A percentile compares a stretch with the other conserved stretches of the same genome.
phyloP scores from a whole-genome alignment of 2,797 vertebrate genomes.

The Coranthus polyacanthus region DNA sequence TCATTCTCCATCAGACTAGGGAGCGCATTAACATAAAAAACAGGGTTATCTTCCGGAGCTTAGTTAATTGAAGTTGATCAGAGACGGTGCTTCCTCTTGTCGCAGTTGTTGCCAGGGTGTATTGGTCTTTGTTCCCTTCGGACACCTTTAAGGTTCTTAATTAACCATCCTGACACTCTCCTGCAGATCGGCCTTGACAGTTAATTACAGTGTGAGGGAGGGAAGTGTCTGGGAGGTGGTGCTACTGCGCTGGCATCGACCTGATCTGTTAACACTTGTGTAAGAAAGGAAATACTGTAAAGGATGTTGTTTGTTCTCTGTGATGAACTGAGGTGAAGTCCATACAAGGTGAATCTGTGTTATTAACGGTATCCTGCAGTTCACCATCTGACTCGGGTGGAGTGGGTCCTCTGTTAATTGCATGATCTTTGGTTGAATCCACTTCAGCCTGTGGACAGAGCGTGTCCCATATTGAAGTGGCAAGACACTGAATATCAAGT shows the following conservation, averaged over 20 bases:
- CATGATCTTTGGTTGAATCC: no score
- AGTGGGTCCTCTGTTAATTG: no score
- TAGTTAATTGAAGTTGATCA: constrained; percentile 85
- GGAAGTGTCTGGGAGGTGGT: constrained; percentile 47
- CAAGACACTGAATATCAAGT: no score
- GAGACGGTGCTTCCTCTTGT: constrained; percentile 69
- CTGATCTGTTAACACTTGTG: constrained; percentile 58
- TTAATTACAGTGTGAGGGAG: constrained; percentile 76
- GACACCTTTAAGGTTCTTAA: constrained; percentile 81
- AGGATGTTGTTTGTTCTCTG: constrained; percentile 35
- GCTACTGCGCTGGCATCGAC: constrained; percentile 20
- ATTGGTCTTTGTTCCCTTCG: constrained; percentile 76
- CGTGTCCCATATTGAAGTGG: no score
- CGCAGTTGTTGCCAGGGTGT: constrained; percentile 57
- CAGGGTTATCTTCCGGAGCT: constrained; percentile 64
- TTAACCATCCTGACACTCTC: constrained; percentile 75
- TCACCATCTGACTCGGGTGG: no score
- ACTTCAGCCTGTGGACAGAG: no score
- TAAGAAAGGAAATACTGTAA: constrained; percentile 27
- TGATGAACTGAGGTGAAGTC: constrained; percentile 49
- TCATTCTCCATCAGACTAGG: constrained; percentile 53
- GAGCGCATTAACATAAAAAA: constrained; percentile 71
- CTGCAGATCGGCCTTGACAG: constrained; percentile 72
- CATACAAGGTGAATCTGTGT: constrained; percentile 19
- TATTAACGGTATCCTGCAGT: no score